phyloP scores from a whole-genome alignment of 2,113 vertebrate genomes.

The Boulengeromyrus knoepffleri region DNA sequence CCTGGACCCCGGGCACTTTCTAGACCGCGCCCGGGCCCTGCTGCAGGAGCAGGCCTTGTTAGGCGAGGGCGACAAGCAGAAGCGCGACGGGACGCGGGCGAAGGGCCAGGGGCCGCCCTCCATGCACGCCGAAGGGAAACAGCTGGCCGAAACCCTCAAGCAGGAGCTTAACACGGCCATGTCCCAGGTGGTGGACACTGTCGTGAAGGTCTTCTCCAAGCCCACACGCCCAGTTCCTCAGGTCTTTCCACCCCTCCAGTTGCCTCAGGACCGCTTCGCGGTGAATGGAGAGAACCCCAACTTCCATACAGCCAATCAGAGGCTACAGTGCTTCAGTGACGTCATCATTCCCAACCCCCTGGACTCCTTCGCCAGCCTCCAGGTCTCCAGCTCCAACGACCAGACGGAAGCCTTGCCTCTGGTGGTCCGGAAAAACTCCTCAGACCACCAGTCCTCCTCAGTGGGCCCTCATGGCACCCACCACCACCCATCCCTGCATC shows the following conservation, averaged over 20 bases:
- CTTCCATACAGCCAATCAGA: conserved; percentile 90
- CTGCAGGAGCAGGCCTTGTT: conserved; percentile 79
- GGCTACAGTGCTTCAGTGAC: conserved; percentile 91
- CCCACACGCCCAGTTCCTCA: conserved; percentile 88
- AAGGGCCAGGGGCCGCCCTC: conserved; percentile 69
- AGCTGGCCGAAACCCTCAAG: conserved; percentile 91
- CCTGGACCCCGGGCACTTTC: conserved; percentile 85
- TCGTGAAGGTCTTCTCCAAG: conserved; percentile 96
- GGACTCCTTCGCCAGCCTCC: conserved; percentile 81
- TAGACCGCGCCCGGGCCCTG: conserved; percentile 80
- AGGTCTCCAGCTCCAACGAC: conserved; percentile 77
- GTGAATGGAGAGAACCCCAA: conserved; percentile 91
- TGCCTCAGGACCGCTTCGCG: conserved; percentile 81
- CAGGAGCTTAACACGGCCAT: conserved; percentile 96
- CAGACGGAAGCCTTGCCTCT: conserved; percentile 95
- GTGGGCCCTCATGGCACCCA: conserved; percentile 76
- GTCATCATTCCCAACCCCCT: conserved; percentile 95
- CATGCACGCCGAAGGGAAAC: conserved; percentile 87
- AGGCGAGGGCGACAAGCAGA: conserved; percentile 70
- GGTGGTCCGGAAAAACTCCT: conserved; percentile 89
- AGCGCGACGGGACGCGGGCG: conserved; percentile 75
- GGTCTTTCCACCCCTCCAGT: conserved; percentile 88
- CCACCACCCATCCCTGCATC: conserved; percentile 84
- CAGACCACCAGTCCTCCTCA: conserved; percentile 78
- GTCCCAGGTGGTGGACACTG: conserved; percentile 96